Percentiles rank a stretch among this genome's conserved stretches.
Conservation (phyloP, 2,113 vertebrate species). For the Onychostruthus taczanowskii region DNA sequence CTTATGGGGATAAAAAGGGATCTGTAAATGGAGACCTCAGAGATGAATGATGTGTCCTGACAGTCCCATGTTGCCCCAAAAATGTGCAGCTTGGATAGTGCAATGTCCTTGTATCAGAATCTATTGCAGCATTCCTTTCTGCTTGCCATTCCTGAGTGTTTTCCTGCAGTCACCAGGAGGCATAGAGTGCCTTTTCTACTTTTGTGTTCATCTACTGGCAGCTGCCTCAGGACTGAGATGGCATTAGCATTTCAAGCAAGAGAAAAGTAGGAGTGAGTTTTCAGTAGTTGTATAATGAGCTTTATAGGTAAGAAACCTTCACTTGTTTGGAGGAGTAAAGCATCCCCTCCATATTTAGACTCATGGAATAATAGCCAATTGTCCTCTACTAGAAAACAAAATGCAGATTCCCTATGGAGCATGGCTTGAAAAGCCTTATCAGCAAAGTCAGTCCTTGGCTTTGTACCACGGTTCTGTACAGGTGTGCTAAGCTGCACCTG, state of each 20-base stretch:
- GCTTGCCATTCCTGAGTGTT: not conserved
- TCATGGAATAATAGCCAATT: not conserved
- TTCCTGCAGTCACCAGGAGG: not conserved
- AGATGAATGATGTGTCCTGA: not conserved
- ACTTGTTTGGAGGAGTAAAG: not conserved
- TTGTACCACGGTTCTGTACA: accelerated
- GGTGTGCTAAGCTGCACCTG: not conserved
- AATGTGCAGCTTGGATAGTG: not conserved
- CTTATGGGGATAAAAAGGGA: not conserved
- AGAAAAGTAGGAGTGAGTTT: not conserved
- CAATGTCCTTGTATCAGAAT: not conserved
- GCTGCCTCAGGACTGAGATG: not conserved
- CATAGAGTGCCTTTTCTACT: not conserved
- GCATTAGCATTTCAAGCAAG: conserved; percentile 4
- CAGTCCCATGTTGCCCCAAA: not conserved
- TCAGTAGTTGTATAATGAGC: not conserved
- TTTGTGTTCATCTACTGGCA: not conserved
- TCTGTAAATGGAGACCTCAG: not conserved
- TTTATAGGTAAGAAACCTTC: not conserved
- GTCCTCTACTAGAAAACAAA: not conserved
- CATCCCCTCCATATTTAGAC: not conserved
- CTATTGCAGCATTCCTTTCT: not conserved
- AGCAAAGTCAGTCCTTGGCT: not conserved
- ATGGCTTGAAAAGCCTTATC: not conserved
- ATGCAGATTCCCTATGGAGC: not conserved